A percentile compares a stretch with the other conserved stretches of the same genome.
phyloP scores from a whole-genome alignment of 2,888 invertebrate species.

The Heliothis peltigera region DNA sequence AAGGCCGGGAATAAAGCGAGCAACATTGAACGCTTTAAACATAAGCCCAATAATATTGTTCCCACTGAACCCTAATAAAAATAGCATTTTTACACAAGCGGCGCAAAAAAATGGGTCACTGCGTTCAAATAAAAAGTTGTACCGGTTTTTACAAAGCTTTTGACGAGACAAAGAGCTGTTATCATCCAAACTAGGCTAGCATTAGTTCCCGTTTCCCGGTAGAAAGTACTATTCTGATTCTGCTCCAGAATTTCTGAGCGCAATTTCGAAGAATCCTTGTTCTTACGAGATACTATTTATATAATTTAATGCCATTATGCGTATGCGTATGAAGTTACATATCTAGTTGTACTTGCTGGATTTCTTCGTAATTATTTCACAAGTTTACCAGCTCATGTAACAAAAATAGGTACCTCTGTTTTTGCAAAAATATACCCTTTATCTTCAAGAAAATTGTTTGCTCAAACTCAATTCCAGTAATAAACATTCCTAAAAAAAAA shows the following conservation, averaged over 20 bases:
- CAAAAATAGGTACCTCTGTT: too few species aligned
- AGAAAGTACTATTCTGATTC: neutral
- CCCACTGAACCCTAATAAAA: constrained; percentile 48
- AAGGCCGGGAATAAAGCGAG: constrained; percentile 21
- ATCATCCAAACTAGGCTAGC: constrained; percentile 15
- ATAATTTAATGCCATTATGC: neutral
- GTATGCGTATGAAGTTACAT: too few species aligned
- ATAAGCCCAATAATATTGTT: constrained; percentile 29
- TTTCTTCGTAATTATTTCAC: too few species aligned
- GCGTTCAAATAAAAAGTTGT: constrained; percentile 42
- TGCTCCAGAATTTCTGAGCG: neutral
- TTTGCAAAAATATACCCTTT: too few species aligned
- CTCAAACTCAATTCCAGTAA: too few species aligned
- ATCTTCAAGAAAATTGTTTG: too few species aligned
- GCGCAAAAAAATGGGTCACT: constrained; percentile 51
- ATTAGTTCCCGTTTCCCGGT: neutral
- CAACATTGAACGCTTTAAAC: constrained; percentile 8
- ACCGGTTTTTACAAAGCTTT: constrained; percentile 33
- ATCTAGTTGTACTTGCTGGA: too few species aligned
- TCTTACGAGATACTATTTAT: neutral
- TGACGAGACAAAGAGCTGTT: constrained; percentile 20
- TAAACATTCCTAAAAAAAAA: too few species aligned
- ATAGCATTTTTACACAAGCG: constrained; percentile 44
- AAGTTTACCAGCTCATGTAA: too few species aligned
- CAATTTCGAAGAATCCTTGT: neutral